Conservation (phyloP, 2,888 invertebrate genomes). For the Eristalis pertinax region DNA sequence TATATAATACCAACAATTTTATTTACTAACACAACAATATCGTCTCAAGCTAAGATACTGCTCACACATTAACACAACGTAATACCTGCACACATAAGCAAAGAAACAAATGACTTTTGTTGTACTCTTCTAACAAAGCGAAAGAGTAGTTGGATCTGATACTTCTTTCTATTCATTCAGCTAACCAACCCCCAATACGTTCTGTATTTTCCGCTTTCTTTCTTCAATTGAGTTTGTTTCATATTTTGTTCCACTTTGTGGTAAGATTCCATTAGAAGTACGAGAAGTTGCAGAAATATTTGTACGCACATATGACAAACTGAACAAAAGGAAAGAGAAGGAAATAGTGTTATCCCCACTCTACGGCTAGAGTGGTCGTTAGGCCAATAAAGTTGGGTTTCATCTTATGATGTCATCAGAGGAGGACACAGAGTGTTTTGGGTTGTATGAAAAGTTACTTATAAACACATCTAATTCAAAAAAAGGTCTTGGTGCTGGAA, state of each 20-base stretch:
- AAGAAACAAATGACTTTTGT: slow-evolving; percentile 44
- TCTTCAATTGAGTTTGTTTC: slow-evolving; percentile 43
- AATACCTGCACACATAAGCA: slow-evolving; percentile 26
- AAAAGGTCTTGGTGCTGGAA: slow-evolving; percentile 58
- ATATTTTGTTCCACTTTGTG: slow-evolving; percentile 39
- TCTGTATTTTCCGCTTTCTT: slow-evolving; percentile 44
- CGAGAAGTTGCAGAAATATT: slow-evolving; percentile 61
- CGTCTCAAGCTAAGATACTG: slow-evolving; percentile 43
- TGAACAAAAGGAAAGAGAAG: slow-evolving; percentile 50
- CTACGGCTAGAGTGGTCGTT: slow-evolving; percentile 81
- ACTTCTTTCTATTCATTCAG: slow-evolving; percentile 39
- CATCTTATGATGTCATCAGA: slow-evolving; percentile 97
- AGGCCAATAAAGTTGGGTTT: slow-evolving; percentile 91
- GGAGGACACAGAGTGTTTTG: slow-evolving; percentile 96
- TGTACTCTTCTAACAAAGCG: slow-evolving; percentile 54
- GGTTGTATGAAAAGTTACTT: slow-evolving; percentile 96
- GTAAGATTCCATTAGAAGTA: slow-evolving; percentile 60
- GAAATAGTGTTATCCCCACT: slow-evolving; percentile 56
- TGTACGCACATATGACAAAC: slow-evolving; percentile 55
- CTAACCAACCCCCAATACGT: slow-evolving; percentile 63
- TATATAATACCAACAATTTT: slow-evolving; percentile 51
- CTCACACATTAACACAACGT: slow-evolving; percentile 52
- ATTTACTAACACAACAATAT: slow-evolving; percentile 34
- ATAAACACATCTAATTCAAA: slow-evolving; percentile 87
- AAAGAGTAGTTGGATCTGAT: slow-evolving; percentile 33